Base-by-base conservation (phyloP, 2,113 vertebrate genomes). In the Nannospalax galili region DNA sequence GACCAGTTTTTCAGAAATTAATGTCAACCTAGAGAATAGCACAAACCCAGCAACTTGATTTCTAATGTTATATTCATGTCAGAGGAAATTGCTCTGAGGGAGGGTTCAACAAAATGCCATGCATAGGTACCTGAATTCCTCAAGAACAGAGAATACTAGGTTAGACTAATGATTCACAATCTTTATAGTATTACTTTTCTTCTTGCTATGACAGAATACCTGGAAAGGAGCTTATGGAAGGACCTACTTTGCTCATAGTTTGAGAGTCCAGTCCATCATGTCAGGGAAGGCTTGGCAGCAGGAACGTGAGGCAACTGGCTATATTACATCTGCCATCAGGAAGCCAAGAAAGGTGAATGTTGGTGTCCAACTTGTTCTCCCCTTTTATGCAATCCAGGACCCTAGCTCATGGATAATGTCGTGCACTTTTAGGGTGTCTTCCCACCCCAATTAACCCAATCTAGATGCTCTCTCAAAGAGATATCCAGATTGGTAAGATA, bases 1-100 rank as follows among this genome's bases (percentile, higher is more conserved):
- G 17, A 37, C n/a, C 28, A 77, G 22, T 91, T 91, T 84, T 88
- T 22, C 17, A 80, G 73, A 96, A 94, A 91, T 84, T 69, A 64
- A 89, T 64, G 7, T 3, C 89, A 75, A 62, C 14, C 84, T 82
- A 60, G 73, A 81, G 42, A 82, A 84, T 60, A 77, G 30, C 56
- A 81, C 12, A 32, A 89, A 92, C 56, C 48, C 81, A 95, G 26
- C 14, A 87, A 69, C 60, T 64, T 30, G 15, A 70, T 87, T 81
- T 89, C 80, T 90, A 52, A 69, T 37, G 42, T 70, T 92, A 40
- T 45, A 5, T 72, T 92, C 52, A 40, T 74, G 88, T 20, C 2
- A 74, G 35, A 26, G 45, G 56, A 92, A 90, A 80, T 78, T 64
- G 64, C 37, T 80, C 2, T 67, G 48, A 84, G 67, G 10, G 78